Percentiles rank a stretch among this genome's conserved stretches.
These are phyloP conservation scores for Hippoglossus hippoglossus DNA, from an alignment of 2,797 vertebrate genomes.

Conservation along the genomic window DNA sequence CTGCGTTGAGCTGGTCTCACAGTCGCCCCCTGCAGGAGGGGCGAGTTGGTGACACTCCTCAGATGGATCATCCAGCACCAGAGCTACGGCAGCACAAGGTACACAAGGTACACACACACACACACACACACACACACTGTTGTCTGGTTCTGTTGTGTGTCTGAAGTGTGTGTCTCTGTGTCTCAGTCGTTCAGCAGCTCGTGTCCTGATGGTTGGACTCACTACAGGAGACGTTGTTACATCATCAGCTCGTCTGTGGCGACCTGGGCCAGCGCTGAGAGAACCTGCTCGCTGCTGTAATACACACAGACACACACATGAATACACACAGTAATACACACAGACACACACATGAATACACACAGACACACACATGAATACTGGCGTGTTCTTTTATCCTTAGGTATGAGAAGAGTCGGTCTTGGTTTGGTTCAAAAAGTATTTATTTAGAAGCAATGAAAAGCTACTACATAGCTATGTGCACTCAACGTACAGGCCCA, in stretches of 20 bases:
- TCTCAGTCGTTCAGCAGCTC: conserved; percentile 47
- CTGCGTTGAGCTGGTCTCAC: conserved; percentile 56
- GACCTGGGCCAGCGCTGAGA: conserved; percentile 77
- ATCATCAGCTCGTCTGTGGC: conserved; percentile 68
- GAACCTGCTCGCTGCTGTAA: conserved; percentile 76
- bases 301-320: background rate
- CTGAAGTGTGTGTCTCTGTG: background rate
- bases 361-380: too few species aligned
- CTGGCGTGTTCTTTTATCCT: too few species aligned
- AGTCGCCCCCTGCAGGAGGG: conserved; percentile 31
- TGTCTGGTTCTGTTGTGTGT: too few species aligned
- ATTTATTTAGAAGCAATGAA: too few species aligned
- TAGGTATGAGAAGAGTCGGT: too few species aligned
- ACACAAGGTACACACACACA: conserved; percentile 22
- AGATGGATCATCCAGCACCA: conserved; percentile 51
- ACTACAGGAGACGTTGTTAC: conserved; percentile 76
- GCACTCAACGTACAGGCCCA: too few species aligned
- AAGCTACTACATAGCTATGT: too few species aligned
- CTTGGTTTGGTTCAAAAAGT: too few species aligned
- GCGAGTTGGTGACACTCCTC: conserved; percentile 55
- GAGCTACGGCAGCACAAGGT: conserved; percentile 53
- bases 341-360: too few species aligned
- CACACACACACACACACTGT: background rate
- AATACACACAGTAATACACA: too few species aligned
- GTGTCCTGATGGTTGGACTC: conserved; percentile 74